Base-by-base conservation (phyloP, 2,113 vertebrate species). In the Leptodactylus fuscus region DNA sequence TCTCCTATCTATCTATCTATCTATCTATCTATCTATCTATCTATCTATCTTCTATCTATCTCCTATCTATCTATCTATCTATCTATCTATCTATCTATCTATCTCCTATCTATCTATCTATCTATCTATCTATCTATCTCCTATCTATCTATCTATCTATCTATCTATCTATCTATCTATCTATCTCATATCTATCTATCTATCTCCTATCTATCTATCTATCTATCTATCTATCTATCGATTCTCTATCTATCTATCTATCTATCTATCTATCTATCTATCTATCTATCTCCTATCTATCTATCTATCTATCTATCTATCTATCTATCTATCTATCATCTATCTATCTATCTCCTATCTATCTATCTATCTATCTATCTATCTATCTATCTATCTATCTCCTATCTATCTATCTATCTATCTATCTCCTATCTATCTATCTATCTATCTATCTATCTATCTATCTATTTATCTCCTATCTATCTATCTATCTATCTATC, bases 1-100 rank as follows among this genome's bases (percentile, higher is more conserved):
- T 60, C 55, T 60, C 20, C 22, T 60, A 60, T 60, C 55, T 60
- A 60, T 60, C 55, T 60, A 60, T 60, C 24, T 60, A 60, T 60
- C 55, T 60, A 60, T 60, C 55, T 60, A 60, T 60, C 10, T 55
- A 11, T 27, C n/a, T 60, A 60, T 60, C n/a, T 60, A 55, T 27
- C 55, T 60, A 60, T 60, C n/a, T 60, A 60, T 60, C 20, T 55
- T 2, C 22, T 55, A 55, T 55, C 51, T 55, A 55, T 55, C 51
- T n/a, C 22, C 55, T 60, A 34, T 65, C 27, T 65, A 65, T 65
- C 62, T 65, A 65, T 65, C 11, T 65, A 65, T 65, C 60, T 32
- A 62, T 62, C n/a, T 62, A 27, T 29, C 22, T 55, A 55, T 55
- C 53, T 55, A 55, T 55, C 53, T 55, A 55, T 55, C 18, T 55